These are phyloP conservation scores for Zaprionus taronus DNA, from an alignment of 1,140 invertebrate species.

Conservation along the genomic window DNA sequence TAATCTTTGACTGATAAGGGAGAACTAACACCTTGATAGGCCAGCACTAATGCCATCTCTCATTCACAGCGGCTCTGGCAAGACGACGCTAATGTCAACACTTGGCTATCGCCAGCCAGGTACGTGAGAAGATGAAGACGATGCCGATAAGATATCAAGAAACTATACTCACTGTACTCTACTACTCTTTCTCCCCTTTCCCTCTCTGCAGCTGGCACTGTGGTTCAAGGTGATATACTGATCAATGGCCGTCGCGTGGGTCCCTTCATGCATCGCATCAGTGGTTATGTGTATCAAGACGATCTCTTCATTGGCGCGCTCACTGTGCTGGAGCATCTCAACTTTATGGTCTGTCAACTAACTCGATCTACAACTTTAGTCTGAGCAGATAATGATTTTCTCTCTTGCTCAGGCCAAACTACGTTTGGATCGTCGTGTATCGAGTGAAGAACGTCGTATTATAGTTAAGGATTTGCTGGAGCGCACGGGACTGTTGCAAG, in stretches of 20 bases:
- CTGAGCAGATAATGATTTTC: neutral
- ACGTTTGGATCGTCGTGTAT: slow-evolving; percentile 89
- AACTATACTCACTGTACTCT: slow-evolving; percentile 17
- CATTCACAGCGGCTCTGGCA: slow-evolving; percentile 93
- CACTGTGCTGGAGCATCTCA: slow-evolving; percentile 95
- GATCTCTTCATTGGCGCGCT: slow-evolving; percentile 94
- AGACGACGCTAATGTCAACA: slow-evolving; percentile 96
- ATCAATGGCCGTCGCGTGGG: slow-evolving; percentile 89
- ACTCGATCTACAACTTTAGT: neutral
- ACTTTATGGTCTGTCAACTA: slow-evolving; percentile 90
- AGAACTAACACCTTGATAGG: neutral
- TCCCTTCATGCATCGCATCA: slow-evolving; percentile 91
- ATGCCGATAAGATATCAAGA: slow-evolving; percentile 47
- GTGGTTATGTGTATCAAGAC: slow-evolving; percentile 97
- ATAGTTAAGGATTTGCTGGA: slow-evolving; percentile 89
- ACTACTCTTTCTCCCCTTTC: neutral
- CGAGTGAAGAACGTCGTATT: slow-evolving; percentile 86
- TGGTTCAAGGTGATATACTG: slow-evolving; percentile 90
- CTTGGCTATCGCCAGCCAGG: slow-evolving; percentile 91
- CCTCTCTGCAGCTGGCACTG: slow-evolving; percentile 86
- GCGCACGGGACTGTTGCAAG: slow-evolving; percentile 90
- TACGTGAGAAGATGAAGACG: slow-evolving; percentile 66
- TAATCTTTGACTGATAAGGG: slow-evolving; percentile 31
- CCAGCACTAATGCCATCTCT: slow-evolving; percentile 10
- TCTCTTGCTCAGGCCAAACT: slow-evolving; percentile 89